Evolutionary conservation across 2,888 invertebrate genomes (phyloP).

Genomic region (Eupithecia subumbrata): DNA sequence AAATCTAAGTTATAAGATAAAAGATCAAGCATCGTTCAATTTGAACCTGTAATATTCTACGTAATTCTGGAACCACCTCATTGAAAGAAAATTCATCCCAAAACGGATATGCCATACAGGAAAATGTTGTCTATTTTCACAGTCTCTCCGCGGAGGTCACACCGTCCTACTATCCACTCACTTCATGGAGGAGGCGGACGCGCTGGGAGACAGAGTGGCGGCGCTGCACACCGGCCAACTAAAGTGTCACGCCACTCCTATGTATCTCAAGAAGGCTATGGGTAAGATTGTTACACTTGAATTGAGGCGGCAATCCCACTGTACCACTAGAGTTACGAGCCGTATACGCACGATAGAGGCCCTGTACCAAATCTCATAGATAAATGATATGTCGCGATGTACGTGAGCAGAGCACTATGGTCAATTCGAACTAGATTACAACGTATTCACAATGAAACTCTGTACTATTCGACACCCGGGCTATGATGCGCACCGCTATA

Average conservation of each 20-base stretch:
- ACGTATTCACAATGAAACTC: no score
- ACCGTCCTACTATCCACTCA: conserved; percentile 96
- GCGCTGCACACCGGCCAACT: conserved; percentile 91
- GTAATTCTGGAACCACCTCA: background rate
- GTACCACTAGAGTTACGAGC: no score
- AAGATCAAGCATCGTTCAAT: background rate
- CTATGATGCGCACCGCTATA: no score
- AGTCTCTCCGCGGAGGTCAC: conserved; percentile 75
- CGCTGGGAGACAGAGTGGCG: conserved; percentile 94
- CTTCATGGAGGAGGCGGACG: conserved; percentile 98
- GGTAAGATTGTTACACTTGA: conserved; percentile 44
- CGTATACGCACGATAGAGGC: no score
- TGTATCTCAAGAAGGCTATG: conserved; percentile 89
- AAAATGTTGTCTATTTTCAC: background rate
- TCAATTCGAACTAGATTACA: no score
- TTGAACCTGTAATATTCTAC: background rate
- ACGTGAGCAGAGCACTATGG: no score
- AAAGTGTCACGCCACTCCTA: conserved; percentile 91
- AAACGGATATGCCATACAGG: background rate
- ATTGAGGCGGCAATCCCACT: no score
- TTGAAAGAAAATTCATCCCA: no score
- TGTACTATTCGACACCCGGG: no score
- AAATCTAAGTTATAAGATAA: background rate
- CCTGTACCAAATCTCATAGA: no score
- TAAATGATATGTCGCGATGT: no score